Percentiles rank a stretch among this genome's conserved stretches.
Evolutionary conservation across 2,113 vertebrate species (phyloP).

Genomic region (Callocephalon fimbriatum): DNA sequence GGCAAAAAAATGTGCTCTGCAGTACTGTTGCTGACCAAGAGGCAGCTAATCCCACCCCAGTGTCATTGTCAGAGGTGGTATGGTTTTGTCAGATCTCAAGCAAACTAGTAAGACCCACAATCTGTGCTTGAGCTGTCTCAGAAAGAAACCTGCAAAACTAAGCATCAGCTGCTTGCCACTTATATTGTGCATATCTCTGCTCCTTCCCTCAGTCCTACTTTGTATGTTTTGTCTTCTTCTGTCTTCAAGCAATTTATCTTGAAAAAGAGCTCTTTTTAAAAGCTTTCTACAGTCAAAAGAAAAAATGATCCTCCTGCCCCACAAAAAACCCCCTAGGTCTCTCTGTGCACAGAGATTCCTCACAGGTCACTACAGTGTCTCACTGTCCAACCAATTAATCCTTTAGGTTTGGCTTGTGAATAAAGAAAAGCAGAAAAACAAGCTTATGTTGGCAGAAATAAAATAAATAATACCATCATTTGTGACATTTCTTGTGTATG

Average conservation of each 20-base stretch:
- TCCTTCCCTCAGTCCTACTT: neutral
- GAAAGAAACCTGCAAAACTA: neutral
- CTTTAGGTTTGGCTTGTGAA: neutral
- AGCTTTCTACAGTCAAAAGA: neutral
- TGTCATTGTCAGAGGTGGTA: neutral
- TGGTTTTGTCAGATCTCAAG: neutral
- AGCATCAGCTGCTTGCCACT: neutral
- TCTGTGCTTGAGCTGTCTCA: neutral
- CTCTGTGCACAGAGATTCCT: neutral
- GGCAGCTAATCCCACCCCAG: fast-evolving
- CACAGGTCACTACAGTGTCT: neutral
- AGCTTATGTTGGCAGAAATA: neutral
- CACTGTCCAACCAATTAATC: neutral
- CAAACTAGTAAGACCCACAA: neutral
- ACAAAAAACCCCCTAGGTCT: neutral
- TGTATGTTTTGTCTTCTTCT: neutral
- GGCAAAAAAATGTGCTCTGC: neutral
- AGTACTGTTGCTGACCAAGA: neutral
- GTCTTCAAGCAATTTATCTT: neutral
- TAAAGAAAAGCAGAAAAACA: neutral
- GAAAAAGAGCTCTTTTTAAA: neutral
- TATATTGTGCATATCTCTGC: neutral
- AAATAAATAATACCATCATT: neutral
- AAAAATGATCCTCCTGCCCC: neutral
- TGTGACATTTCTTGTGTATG: neutral